These are phyloP conservation scores for Acrocephalus scirpaceus DNA, from an alignment of 2,797 vertebrate species.

Conservation along the genomic window DNA sequence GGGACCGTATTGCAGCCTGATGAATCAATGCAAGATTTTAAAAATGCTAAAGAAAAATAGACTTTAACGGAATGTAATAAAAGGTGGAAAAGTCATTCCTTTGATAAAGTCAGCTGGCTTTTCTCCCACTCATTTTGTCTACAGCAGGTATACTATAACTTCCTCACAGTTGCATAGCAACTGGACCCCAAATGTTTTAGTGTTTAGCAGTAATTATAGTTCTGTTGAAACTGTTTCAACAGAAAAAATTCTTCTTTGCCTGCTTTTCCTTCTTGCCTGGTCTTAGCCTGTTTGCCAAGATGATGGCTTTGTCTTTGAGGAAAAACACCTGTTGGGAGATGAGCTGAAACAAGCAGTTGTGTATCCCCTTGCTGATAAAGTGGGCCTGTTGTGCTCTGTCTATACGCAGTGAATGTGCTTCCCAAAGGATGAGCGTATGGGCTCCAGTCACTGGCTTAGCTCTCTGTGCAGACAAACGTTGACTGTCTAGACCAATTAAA, in stretches of 20 bases:
- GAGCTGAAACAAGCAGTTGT: neutral
- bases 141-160: neutral
- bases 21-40: neutral
- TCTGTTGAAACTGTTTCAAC: neutral
- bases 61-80: neutral
- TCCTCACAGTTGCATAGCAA: slow-evolving; percentile 11
- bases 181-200: neutral
- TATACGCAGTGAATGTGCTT: neutral
- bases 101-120: neutral
- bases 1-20: neutral
- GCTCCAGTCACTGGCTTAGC: neutral
- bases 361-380: neutral
- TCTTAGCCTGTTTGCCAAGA: neutral
- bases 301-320: neutral
- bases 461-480: neutral
- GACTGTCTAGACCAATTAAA: neutral
- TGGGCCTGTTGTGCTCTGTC: neutral
- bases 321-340: neutral
- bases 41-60: neutral
- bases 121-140: neutral
- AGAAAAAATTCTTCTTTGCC: neutral
- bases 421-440: neutral
- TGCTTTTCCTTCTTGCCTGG: neutral
- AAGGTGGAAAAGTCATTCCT: neutral
- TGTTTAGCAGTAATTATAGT: slow-evolving; percentile 20